These are phyloP conservation scores for Mercenaria mercenaria DNA, from an alignment of 1,140 invertebrate genomes.

Conservation along the genomic window DNA sequence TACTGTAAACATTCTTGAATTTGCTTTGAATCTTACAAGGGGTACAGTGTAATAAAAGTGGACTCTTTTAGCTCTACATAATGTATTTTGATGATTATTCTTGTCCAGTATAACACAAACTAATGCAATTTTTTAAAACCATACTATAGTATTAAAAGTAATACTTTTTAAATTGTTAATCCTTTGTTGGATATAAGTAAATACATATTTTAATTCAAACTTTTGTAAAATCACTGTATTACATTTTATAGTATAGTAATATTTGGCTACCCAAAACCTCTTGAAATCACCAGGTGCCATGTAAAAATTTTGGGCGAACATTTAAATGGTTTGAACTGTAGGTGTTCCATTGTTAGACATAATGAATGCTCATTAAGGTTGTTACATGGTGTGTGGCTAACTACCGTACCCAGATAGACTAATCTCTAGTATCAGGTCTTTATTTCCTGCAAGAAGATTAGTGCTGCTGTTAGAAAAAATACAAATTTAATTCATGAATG, in stretches of 20 bases:
- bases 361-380: neutral
- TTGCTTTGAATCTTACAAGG: neutral
- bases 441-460: constrained; percentile 11
- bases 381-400: constrained; percentile 24
- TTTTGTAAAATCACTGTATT: too few species aligned
- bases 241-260: too few species aligned
- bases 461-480: neutral
- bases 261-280: too few species aligned
- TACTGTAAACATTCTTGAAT: too few species aligned
- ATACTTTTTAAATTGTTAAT: too few species aligned
- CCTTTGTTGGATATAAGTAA: neutral
- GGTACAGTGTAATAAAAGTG: neutral
- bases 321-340: neutral
- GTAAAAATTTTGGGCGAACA: too few species aligned
- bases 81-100: too few species aligned
- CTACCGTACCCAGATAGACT: neutral
- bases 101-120: too few species aligned
- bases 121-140: too few species aligned
- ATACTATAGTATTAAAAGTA: too few species aligned
- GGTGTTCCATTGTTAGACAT: constrained; percentile 1
- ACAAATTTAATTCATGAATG: neutral
- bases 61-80: neutral
- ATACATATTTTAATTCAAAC: too few species aligned
- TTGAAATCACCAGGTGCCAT: too few species aligned
- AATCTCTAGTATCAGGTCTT: neutral